Evolutionary conservation across 2,797 vertebrate species (phyloP), one percentile per base, ranked within the genome.

Genomic region (Silurus lanzhouensis): DNA sequence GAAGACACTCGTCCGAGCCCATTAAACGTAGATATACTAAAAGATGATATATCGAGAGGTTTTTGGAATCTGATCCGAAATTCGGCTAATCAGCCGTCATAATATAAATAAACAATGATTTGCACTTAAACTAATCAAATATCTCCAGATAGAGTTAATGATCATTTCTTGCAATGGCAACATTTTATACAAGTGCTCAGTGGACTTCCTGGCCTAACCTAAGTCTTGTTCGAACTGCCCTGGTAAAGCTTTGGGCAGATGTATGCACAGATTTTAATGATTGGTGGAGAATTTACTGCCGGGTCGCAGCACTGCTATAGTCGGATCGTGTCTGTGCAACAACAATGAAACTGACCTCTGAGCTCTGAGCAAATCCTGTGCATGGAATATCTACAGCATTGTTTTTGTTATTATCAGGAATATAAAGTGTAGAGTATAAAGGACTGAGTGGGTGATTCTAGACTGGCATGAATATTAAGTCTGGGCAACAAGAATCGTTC

Each of bases 241-340:
- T 22, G 52, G 25, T 19, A 61, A 61, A 20, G 19, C 6, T 14
- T 13, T n/a, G 31, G 71, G 38, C 31, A 63, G 17, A 0, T 66
- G 14, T 64, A 89, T 92, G 89, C 91, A 94, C 90, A 94, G 93
- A 95, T 93, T 93, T 94, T 93, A 95, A 91, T 90, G 91, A 94
- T 93, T 93, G 93, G 87, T 83, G 78, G 86, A 87, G 88, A 89
- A 89, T 94, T 91, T 92, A 90, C 91, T 88, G 92, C 90, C 88
- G 86, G 88, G 88, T 90, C 67, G 74, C 87, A 44, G 25, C 66
- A 31, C 25, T 6, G 27, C 13, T 27, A 67, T 27, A 67, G 66
- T 66, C 14, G 48, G 48, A 52, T 10, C 10, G 66, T 71, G 31
- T 70, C 31, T 91, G 90, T 93, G 88, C 91, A 84, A 89, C 89